phyloP scores from a whole-genome alignment of 2,888 invertebrate genomes.

The Drosophila neonasuta region DNA sequence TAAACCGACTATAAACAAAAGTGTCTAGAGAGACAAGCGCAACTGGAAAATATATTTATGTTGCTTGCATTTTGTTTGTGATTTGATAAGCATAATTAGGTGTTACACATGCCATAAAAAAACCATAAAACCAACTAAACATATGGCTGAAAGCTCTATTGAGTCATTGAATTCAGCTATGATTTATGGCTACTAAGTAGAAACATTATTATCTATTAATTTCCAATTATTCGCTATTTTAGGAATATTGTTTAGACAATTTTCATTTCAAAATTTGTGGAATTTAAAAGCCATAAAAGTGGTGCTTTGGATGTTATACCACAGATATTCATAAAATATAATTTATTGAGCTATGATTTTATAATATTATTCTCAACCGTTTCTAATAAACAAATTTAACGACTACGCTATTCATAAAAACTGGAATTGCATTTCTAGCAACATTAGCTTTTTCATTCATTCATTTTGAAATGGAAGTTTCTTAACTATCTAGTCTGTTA shows the following conservation, averaged over 20 bases:
- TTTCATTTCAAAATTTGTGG: too few relatives aligned
- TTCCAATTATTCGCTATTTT: not conserved
- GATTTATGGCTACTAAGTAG: slow-evolving; percentile 8
- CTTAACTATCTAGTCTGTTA: not conserved
- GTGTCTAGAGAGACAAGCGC: slow-evolving; percentile 50
- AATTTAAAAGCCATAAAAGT: too few relatives aligned
- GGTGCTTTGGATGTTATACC: too few relatives aligned
- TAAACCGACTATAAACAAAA: slow-evolving; percentile 76
- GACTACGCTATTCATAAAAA: too few relatives aligned
- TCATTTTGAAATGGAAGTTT: too few relatives aligned
- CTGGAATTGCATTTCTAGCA: too few relatives aligned
- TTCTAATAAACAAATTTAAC: too few relatives aligned
- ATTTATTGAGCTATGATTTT: too few relatives aligned
- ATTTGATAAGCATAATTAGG: slow-evolving; percentile 64
- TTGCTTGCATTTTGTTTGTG: slow-evolving; percentile 29
- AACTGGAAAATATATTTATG: slow-evolving; percentile 42
- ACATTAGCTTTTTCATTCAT: too few relatives aligned
- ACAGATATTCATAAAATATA: too few relatives aligned
- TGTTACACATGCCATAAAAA: slow-evolving; percentile 42
- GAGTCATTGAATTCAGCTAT: slow-evolving; percentile 12
- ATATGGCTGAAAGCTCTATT: slow-evolving; percentile 39
- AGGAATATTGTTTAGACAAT: too few relatives aligned
- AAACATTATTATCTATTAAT: slow-evolving; percentile 2
- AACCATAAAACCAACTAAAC: slow-evolving; percentile 23
- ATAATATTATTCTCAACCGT: too few relatives aligned